These are phyloP conservation scores for Sesia apiformis DNA, from an alignment of 2,888 invertebrate genomes.

Conservation along the genomic window DNA sequence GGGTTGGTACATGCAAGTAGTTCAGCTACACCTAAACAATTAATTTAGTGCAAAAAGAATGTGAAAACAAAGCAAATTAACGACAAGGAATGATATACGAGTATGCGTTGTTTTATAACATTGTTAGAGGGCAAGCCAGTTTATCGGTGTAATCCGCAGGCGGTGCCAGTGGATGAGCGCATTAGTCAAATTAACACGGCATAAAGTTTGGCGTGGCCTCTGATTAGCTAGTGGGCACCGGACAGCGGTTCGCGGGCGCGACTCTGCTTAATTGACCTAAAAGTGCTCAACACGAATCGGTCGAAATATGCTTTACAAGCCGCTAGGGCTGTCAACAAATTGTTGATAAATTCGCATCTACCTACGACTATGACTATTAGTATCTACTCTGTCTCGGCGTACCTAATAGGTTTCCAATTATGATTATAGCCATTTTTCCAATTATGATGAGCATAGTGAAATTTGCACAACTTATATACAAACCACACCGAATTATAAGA, in stretches of 20 bases:
- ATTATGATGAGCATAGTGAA: no score
- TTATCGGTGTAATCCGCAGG: constrained; percentile 45
- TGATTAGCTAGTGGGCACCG: constrained; percentile 48
- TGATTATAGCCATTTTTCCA: no score
- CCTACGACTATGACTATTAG: no score
- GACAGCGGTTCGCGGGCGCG: constrained; percentile 40
- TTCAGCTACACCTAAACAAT: no score
- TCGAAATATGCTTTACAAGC: constrained; percentile 54
- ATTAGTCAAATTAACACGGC: constrained; percentile 75
- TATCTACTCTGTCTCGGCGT: no score
- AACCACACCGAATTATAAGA: no score
- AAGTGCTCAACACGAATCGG: constrained; percentile 72
- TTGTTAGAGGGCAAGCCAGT: constrained; percentile 20
- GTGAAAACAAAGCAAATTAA: constrained; percentile 15
- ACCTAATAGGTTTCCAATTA: no score
- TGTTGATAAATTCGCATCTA: not conserved
- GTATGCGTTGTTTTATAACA: not conserved
- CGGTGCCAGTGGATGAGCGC: constrained; percentile 30
- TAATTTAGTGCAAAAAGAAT: not conserved
- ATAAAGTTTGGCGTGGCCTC: constrained; percentile 67
- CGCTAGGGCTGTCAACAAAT: constrained; percentile 44
- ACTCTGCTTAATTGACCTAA: constrained; percentile 73
- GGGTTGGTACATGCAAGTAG: no score
- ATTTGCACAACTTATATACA: no score
- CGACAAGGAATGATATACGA: constrained; percentile 14